Base-by-base conservation (phyloP, 2,888 invertebrate species). In the Drosophila sordidula region DNA sequence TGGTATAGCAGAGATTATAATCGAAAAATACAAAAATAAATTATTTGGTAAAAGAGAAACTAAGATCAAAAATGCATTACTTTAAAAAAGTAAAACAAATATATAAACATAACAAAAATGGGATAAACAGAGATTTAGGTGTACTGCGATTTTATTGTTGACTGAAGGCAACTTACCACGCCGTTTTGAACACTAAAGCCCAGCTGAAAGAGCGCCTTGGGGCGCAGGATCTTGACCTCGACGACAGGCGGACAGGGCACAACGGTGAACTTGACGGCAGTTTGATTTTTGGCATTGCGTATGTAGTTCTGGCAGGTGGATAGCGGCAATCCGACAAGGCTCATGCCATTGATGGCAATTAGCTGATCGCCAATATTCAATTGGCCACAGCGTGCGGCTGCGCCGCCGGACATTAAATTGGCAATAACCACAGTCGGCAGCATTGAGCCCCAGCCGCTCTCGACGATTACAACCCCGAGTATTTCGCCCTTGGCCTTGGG, bases 131-230 rank as follows among this genome's bases (percentile, higher is more conserved):
- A 18, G 18, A 18, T 18, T 18, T 18, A 18, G 18, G 18, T 18
- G 18, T 29, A 8, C 6, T 29, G 2, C 2, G 29, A 14, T 38
- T 11, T 16, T 12, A 12, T 18, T 16, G 4, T 11, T 18, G 12
- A 12, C 2, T 18, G 16, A 41, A 18, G 3, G 3, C 9, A 6
- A 93, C 95, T 93, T 93, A 97, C 97, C 93, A 99, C 99, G 90
- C 99, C 99, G 93, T 99, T 99, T 93, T 99, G 99, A 88, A 99
- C 99, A 93, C 99, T 99, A 93, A 99, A 99, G 51, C 99, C 99
- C 64, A 99, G 95, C 93, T 99, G 99, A 93, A 99, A 99, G 93
- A 99, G 99, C 73, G 99, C 99, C 93, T 99, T 99, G 4, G 99
- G 99, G 90, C 99, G 94, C 92, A 99, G 98, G 88, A 99, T 99